phyloP scores from a whole-genome alignment of 1,140 invertebrate genomes.

The Papilio polyxenes region DNA sequence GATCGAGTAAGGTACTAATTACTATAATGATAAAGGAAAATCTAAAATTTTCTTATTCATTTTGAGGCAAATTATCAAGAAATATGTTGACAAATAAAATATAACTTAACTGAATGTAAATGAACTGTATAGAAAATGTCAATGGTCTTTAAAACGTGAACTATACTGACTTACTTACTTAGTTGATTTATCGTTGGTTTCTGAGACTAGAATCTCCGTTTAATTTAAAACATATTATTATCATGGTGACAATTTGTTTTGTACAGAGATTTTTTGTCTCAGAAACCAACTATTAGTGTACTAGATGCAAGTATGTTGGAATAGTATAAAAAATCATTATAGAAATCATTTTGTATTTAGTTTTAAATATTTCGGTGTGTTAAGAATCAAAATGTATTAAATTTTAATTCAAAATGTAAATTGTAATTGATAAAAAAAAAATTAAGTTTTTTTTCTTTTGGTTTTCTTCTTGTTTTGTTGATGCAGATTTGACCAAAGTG shows the following conservation, averaged over 20 bases:
- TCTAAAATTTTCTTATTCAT: too few species aligned
- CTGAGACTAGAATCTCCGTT: too few species aligned
- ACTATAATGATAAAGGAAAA: too few species aligned
- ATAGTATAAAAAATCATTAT: conserved; percentile 20
- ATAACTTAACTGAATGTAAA: too few species aligned
- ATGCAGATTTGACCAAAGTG: conserved; percentile 53
- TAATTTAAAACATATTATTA: too few species aligned
- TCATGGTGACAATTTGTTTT: too few species aligned
- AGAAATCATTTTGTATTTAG: conserved; percentile 35
- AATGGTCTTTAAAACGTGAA: neutral
- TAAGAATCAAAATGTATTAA: conserved; percentile 35
- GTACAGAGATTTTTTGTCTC: too few species aligned
- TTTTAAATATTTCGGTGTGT: conserved; percentile 31
- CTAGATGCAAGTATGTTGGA: conserved; percentile 25
- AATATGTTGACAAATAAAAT: too few species aligned
- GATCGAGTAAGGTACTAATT: too few species aligned
- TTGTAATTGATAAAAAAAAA: conserved; percentile 30
- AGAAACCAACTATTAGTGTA: neutral
- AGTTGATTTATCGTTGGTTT: neutral
- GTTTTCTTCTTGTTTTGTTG: conserved; percentile 41
- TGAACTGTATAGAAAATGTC: too few species aligned
- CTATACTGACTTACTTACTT: neutral
- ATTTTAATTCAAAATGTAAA: conserved; percentile 34
- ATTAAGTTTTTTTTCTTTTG: conserved; percentile 42
- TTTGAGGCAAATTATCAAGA: too few species aligned